A percentile compares a stretch with the other conserved stretches of the same genome.
Conservation (phyloP, 2,888 invertebrate genomes). For the Plebejus argus region DNA sequence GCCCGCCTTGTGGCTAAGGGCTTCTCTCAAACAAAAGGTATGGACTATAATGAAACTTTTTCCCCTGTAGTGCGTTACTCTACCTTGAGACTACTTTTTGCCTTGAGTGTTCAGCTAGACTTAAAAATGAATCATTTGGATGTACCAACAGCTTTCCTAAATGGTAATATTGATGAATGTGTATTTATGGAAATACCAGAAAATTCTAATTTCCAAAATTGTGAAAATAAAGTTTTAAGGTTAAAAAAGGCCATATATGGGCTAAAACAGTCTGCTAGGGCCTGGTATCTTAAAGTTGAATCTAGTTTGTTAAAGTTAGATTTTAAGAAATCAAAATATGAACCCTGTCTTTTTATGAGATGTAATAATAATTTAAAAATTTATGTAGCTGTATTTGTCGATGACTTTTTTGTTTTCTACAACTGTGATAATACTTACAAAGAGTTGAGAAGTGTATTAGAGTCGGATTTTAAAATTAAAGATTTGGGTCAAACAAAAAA, state of each 20-base stretch:
- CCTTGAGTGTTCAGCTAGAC: background rate
- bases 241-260: background rate
- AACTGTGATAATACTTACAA: background rate
- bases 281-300: background rate
- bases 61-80: background rate
- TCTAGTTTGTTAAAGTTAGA: background rate
- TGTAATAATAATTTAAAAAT: background rate
- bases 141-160: slow-evolving; percentile 10
- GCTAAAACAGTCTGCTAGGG: background rate
- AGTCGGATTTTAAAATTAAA: background rate
- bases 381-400: background rate
- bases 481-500: background rate
- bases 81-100: background rate
- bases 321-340: background rate
- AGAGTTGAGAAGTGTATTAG: background rate
- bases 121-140: slow-evolving; percentile 1
- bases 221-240: background rate
- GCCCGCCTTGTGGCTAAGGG: background rate
- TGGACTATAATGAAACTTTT: slow-evolving; percentile 4
- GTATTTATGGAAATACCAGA: background rate
- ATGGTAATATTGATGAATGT: background rate
- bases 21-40: background rate
- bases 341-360: background rate
- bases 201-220: background rate
- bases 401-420: background rate